Base-by-base conservation (phyloP, 2,113 vertebrate genomes). In the Paratilapia polleni region DNA sequence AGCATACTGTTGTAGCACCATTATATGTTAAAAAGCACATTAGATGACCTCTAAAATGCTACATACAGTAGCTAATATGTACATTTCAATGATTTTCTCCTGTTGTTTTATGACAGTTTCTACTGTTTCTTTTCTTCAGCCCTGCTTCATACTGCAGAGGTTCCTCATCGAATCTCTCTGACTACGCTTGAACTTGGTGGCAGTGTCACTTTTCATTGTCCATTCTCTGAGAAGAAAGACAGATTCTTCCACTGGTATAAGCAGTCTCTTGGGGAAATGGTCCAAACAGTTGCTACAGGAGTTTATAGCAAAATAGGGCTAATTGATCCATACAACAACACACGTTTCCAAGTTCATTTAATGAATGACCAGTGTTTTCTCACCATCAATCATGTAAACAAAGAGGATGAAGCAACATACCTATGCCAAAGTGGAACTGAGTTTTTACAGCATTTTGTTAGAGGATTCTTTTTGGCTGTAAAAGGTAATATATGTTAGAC, bases 371-470 rank as follows among this genome's bases (percentile, higher is more conserved):
- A 28, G 6, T 36, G 26, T 12, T 0, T 14, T 20, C 60, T 91
- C 1, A 77, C 1, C 1, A 89, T 91, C 12, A 15, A 3, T 38
- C 64, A 77, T 59, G 49, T 77, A 1, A 85, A n/a, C 34, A 89
- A 87, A 78, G 87, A 83, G 0, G 90, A 87, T 54, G 85, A 91
- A 87, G 87, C 64, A 4, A 31, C 43, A 43, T 89, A 89, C 34
- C 64, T 89, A 49, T 87, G 87, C 52, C 49, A 63, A 57, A 56
- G 2, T 4, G 86, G 80, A 60, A 2, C 41, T 0, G 1, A 56
- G 5, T 85, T 58, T 68, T 8, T 2, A 34, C 34, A 19, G 17
- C 26, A 26, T 11, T 3, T 85, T 0, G 0, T 6, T 8, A 24
- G 5, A 4, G 31, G 81, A 5, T 73, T 17, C 5, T 28, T 60